Base-by-base conservation (phyloP, 2,888 invertebrate species). In the Rhopalosiphum nymphaeae region DNA sequence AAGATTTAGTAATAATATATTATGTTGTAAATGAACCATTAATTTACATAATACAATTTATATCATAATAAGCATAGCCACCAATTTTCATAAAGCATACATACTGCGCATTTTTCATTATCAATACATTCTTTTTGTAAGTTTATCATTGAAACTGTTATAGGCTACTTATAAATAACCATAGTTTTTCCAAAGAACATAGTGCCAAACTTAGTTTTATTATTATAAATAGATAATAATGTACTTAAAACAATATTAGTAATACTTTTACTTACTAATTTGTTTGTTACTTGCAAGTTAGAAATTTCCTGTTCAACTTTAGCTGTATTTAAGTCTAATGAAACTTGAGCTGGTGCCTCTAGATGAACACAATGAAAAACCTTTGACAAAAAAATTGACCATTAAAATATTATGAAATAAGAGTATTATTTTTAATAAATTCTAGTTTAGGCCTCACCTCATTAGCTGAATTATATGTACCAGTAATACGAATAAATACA, bases 361-460 rank as follows among this genome's bases (percentile, higher is more conserved):
- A 99, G 98, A 96, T 99, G 99, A 93, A 99, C 99, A 96, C 99
- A 98, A 96, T 99, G 99, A 96, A 99, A 99, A 94, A 99, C 98
- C 98, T 98, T 95, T 7, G 96, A 95, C 85, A 36, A 89, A 89
- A 57, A 57, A 29, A 53, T 21, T 16, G 2, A 21, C 10, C 56
- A 78, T 87, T 29, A 61, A 49, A 5, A 87, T 46, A 90, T 84
- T 88, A 85, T 46, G 89, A 94, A 94, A 49, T 29, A 78, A 36
- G 78, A 67, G 16, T 10, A 25, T 57, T 44, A 89, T 25, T 57
- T 89, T 57, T 92, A 88, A 2, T 21, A 53, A 78, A 26, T 93
- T 67, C 53, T 94, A 90, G 49, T 85, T 89, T 49, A 29, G 26
- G 95, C 95, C 95, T 96, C 4, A 98, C 99, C 97, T 99, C 99